phyloP scores from a whole-genome alignment of 2,888 invertebrate species.

The Nemurella pictetii region DNA sequence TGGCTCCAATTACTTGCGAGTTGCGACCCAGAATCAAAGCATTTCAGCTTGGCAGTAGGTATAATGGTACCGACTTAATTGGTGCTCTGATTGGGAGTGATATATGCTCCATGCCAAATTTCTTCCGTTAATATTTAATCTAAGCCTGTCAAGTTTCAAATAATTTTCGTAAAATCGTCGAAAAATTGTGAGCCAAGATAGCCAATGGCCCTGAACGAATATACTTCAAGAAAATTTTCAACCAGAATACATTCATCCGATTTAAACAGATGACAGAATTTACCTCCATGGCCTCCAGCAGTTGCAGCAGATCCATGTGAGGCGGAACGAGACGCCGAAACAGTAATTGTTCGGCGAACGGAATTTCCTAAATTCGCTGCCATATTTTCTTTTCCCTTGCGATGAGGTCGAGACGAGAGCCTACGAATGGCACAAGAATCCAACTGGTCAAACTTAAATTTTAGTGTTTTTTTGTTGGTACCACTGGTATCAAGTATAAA shows the following conservation, averaged over 20 bases:
- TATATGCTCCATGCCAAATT: too few relatives aligned
- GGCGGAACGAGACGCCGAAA: conserved; percentile 29
- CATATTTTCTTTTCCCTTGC: conserved; percentile 13
- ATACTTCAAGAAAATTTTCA: neutral
- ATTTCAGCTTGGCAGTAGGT: too few relatives aligned
- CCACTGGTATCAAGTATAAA: neutral
- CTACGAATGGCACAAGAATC: neutral
- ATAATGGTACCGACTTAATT: too few relatives aligned
- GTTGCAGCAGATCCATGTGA: conserved; percentile 53
- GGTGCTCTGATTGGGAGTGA: too few relatives aligned
- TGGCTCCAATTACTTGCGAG: too few relatives aligned
- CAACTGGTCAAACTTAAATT: neutral
- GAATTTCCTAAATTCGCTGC: conserved; percentile 23
- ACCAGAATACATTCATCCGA: too few relatives aligned
- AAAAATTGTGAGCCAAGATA: too few relatives aligned
- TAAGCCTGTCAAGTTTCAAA: too few relatives aligned
- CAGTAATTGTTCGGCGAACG: conserved; percentile 32
- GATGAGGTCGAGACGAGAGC: neutral
- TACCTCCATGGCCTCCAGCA: conserved; percentile 54
- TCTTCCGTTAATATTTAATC: too few relatives aligned
- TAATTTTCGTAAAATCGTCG: too few relatives aligned
- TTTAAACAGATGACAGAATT: neutral
- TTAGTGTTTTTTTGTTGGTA: neutral
- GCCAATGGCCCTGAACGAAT: neutral
- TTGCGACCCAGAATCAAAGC: too few relatives aligned